A percentile compares a stretch with the other conserved stretches of the same genome.
Evolutionary conservation across 92 coral and sea anemone species (phyloP).

Genomic region (Paramuricea clavata): DNA sequence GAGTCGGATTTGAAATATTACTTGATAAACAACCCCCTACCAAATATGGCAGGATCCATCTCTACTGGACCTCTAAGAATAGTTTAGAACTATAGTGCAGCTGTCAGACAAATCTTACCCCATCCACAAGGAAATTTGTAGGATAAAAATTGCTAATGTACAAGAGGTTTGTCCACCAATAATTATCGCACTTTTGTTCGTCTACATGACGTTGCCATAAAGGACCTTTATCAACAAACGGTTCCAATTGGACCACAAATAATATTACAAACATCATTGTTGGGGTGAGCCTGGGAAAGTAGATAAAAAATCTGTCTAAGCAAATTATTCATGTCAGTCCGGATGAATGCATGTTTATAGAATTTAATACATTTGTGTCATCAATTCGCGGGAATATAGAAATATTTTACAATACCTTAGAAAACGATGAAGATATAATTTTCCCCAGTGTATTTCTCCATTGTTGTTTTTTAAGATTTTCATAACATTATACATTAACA

Average conservation of each 20-base stretch:
- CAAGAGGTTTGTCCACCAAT: conserved; percentile 94
- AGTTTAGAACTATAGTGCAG: too few relatives aligned
- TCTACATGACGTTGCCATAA: conserved; percentile 62
- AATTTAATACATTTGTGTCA: too few relatives aligned
- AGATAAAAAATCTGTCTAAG: not conserved
- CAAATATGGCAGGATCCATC: too few relatives aligned
- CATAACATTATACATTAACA: conserved; percentile 76
- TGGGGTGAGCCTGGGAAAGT: conserved; percentile 76
- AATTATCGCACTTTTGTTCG: conserved; percentile 59
- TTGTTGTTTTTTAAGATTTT: conserved; percentile 73
- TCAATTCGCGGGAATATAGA: too few relatives aligned
- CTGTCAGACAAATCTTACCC: too few relatives aligned
- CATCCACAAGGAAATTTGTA: conserved; percentile 40
- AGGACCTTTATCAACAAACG: conserved; percentile 80
- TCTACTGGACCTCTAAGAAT: too few relatives aligned
- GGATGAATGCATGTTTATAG: too few relatives aligned
- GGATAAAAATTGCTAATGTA: conserved; percentile 94
- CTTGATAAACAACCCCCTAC: too few relatives aligned
- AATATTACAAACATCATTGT: conserved; percentile 86
- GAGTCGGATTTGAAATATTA: too few relatives aligned
- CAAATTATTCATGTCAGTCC: too few relatives aligned
- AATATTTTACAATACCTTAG: conserved; percentile 78
- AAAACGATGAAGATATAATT: conserved; percentile 86
- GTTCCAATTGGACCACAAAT: conserved; percentile 67
- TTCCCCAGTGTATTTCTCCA: conserved; percentile 74